These are phyloP conservation scores for Hephaestus fuliginosus DNA, from an alignment of 2,797 vertebrate species.

Conservation along the genomic window DNA sequence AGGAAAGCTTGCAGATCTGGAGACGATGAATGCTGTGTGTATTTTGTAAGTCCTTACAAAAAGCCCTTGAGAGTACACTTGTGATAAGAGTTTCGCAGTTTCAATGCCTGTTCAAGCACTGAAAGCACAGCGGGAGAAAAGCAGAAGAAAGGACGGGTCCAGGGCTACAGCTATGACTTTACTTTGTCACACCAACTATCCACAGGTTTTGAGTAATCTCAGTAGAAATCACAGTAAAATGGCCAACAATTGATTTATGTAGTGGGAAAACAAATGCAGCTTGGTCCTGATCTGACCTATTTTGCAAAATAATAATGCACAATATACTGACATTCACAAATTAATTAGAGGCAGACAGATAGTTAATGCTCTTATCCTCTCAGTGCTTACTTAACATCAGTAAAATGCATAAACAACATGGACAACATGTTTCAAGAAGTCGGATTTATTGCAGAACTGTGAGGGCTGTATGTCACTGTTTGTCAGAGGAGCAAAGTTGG, in stretches of 20 bases:
- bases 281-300: neutral
- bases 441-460: neutral
- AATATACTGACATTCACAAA: neutral
- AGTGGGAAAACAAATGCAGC: neutral
- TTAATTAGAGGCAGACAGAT: neutral
- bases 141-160: slow-evolving; percentile 34
- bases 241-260: neutral
- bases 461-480: neutral
- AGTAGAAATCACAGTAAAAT: slow-evolving; percentile 22
- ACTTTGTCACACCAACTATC: neutral
- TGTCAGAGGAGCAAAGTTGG: neutral
- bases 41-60: neutral
- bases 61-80: neutral
- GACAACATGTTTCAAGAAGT: neutral
- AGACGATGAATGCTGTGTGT: neutral
- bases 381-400: neutral
- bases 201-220: slow-evolving; percentile 9
- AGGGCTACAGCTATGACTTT: slow-evolving; percentile 2
- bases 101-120: neutral
- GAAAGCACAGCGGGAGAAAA: slow-evolving; percentile 1
- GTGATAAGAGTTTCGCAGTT: slow-evolving; percentile 17
- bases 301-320: neutral
- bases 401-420: neutral
- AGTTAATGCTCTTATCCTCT: neutral
- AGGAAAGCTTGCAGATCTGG: neutral